A percentile compares a stretch with the other conserved stretches of the same genome.
Conservation (phyloP, 1,140 invertebrate genomes). For the Macrotrachela quadricornifera region DNA sequence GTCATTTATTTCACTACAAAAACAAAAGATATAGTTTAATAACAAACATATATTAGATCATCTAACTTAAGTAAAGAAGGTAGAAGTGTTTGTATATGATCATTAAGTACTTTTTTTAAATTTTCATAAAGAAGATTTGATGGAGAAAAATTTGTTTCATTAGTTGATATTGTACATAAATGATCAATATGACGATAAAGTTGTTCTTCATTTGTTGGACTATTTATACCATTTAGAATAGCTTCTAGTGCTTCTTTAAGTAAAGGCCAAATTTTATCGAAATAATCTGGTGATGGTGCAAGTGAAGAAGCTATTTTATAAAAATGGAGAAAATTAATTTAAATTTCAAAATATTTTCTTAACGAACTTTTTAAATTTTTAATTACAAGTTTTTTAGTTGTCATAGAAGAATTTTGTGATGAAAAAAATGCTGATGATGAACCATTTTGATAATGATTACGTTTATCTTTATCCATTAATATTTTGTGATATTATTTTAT, state of each 20-base stretch:
- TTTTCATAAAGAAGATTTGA: too few relatives aligned
- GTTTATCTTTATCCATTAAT: too few relatives aligned
- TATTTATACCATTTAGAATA: not conserved
- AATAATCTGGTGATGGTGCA: not conserved
- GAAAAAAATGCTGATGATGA: too few relatives aligned
- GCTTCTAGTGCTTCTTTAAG: slow-evolving; percentile 4
- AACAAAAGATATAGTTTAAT: not conserved
- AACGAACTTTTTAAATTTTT: slow-evolving; percentile 7
- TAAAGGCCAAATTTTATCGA: not conserved
- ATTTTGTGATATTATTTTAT: too few relatives aligned
- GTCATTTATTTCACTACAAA: not conserved
- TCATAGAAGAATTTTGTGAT: not conserved
- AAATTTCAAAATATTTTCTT: not conserved
- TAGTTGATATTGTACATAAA: slow-evolving; percentile 4
- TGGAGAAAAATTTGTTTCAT: not conserved
- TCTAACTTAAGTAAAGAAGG: not conserved
- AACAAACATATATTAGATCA: not conserved
- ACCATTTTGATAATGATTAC: too few relatives aligned
- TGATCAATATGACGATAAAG: slow-evolving; percentile 5
- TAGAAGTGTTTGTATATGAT: not conserved
- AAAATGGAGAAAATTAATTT: not conserved
- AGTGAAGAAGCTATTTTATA: not conserved
- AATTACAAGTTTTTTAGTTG: slow-evolving; percentile 2
- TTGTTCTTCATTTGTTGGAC: slow-evolving; percentile 1
- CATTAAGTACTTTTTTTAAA: slow-evolving; percentile 1